phyloP scores from a whole-genome alignment of 2,113 vertebrate genomes.

The Gobiocypris rarus region DNA sequence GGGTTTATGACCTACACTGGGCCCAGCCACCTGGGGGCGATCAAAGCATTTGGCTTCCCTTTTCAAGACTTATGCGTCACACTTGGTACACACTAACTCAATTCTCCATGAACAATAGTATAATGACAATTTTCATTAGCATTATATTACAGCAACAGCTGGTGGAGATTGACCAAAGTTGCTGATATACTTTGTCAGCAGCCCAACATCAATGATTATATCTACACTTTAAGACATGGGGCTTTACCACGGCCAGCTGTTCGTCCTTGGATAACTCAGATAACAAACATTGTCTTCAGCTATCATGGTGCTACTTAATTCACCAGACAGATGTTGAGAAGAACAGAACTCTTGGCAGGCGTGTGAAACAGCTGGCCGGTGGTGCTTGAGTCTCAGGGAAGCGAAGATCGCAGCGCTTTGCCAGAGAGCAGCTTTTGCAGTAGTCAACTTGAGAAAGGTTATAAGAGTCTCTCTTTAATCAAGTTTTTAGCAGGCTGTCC shows the following conservation, averaged over 20 bases:
- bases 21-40: no score
- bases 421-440: not conserved
- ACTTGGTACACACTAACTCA: not conserved
- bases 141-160: not conserved
- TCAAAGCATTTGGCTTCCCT: no score
- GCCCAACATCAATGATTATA: conserved; percentile 15
- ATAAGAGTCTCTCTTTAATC: conserved; percentile 24
- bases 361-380: conserved; percentile 19
- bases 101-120: not conserved
- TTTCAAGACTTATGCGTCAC: no score
- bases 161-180: not conserved
- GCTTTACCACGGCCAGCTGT: conserved; percentile 17
- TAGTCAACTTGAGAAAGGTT: not conserved
- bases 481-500: conserved; percentile 18
- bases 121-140: conserved; percentile 1
- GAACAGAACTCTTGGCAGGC: conserved; percentile 25
- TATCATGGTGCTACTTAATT: conserved; percentile 26
- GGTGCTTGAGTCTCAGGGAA: conserved; percentile 4
- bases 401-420: not conserved
- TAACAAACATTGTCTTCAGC: conserved; percentile 36
- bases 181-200: not conserved
- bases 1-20: no score
- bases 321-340: conserved; percentile 26
- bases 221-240: not conserved
- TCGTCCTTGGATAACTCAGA: not conserved